A percentile compares a stretch with the other conserved stretches of the same genome.
phyloP scores from a whole-genome alignment of 2,888 invertebrate species.

The Sepioteuthis lessoniana region DNA sequence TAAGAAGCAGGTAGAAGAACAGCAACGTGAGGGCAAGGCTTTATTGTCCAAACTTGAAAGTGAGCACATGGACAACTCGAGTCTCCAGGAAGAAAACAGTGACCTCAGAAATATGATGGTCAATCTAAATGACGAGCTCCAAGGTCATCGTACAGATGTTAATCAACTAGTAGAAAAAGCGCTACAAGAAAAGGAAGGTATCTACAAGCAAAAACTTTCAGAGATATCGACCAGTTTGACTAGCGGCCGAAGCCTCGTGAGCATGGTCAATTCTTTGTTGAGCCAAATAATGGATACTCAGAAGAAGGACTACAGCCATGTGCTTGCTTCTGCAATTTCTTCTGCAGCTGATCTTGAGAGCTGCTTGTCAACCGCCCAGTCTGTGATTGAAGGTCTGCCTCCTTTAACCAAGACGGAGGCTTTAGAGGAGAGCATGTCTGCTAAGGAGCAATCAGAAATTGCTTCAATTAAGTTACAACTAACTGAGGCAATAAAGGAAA shows the following conservation, averaged over 20 bases:
- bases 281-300: slow-evolving; percentile 47
- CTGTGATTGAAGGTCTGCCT: slow-evolving; percentile 1
- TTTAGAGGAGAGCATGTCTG: slow-evolving; percentile 41
- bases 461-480: slow-evolving; percentile 58
- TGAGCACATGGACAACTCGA: background rate
- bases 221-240: slow-evolving; percentile 41
- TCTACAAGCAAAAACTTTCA: slow-evolving; percentile 43
- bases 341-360: slow-evolving; percentile 46
- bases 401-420: background rate
- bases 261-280: slow-evolving; percentile 42
- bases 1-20: slow-evolving; percentile 63
- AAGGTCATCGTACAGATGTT: slow-evolving; percentile 37
- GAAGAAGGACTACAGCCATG: slow-evolving; percentile 47
- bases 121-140: background rate
- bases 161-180: slow-evolving; percentile 23
- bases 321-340: slow-evolving; percentile 40
- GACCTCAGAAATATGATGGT: background rate
- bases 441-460: slow-evolving; percentile 61
- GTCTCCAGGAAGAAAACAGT: background rate
- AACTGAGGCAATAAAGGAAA: slow-evolving; percentile 57
- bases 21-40: slow-evolving; percentile 35
- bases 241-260: background rate
- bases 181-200: background rate
- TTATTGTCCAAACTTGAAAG: slow-evolving; percentile 25
- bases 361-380: slow-evolving; percentile 41